A percentile compares a stretch with the other conserved stretches of the same genome.
Conservation (phyloP, 2,113 vertebrate species). For the Prionailurus bengalensis region DNA sequence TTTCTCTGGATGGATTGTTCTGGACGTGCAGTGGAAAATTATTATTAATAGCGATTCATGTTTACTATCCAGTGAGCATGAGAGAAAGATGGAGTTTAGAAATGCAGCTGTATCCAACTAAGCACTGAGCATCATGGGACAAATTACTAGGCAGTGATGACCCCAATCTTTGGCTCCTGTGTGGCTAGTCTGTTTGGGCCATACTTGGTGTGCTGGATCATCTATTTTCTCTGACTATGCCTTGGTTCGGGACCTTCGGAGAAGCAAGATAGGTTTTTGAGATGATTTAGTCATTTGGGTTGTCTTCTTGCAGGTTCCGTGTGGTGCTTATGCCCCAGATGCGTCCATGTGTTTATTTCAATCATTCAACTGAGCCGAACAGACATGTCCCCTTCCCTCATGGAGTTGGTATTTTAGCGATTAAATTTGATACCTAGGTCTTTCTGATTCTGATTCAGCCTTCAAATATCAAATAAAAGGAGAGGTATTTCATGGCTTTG, state of each 20-base stretch:
- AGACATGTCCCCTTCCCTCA: not conserved
- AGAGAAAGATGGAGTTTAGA: slow-evolving; percentile 69
- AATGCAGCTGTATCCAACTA: slow-evolving; percentile 32
- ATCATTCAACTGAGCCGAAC: not conserved
- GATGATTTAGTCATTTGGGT: not conserved
- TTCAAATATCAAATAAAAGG: slow-evolving; percentile 23
- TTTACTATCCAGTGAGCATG: slow-evolving; percentile 77
- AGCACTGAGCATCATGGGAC: not conserved
- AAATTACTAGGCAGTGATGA: not conserved
- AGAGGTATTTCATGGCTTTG: not conserved
- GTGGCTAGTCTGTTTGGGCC: not conserved
- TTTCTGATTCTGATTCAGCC: slow-evolving; percentile 2
- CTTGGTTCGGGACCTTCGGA: not conserved
- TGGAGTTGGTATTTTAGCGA: not conserved
- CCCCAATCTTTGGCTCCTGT: not conserved
- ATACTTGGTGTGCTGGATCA: not conserved
- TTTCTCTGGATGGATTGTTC: slow-evolving; percentile 84
- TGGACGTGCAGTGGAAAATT: slow-evolving; percentile 81
- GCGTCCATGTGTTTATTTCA: not conserved
- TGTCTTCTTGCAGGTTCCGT: not conserved
- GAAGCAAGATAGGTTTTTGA: slow-evolving; percentile 19
- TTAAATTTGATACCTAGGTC: not conserved
- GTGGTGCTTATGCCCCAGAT: not conserved
- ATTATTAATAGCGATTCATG: slow-evolving; percentile 83
- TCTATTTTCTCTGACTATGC: not conserved